Percentiles rank a stretch among this genome's conserved stretches.
Evolutionary conservation across 2,888 invertebrate genomes (phyloP).

Genomic region (Drosophila robusta): DNA sequence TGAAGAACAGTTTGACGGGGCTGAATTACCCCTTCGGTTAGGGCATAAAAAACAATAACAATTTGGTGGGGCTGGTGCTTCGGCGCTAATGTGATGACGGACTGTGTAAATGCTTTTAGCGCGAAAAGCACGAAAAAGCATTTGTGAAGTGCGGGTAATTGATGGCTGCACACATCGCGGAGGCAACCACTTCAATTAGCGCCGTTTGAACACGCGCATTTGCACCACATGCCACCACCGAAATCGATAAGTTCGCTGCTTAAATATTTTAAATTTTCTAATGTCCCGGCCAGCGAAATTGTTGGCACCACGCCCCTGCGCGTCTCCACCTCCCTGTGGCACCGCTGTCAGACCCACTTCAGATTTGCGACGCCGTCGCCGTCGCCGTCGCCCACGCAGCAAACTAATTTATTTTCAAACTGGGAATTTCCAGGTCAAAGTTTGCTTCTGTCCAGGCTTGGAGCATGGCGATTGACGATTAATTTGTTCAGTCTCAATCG

Average conservation of each 20-base stretch:
- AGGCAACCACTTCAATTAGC: slow-evolving; percentile 75
- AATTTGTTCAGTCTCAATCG: slow-evolving; percentile 75
- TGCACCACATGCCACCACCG: slow-evolving; percentile 17
- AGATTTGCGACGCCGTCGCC: slow-evolving; percentile 67
- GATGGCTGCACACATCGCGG: slow-evolving; percentile 57
- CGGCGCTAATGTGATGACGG: slow-evolving; percentile 55
- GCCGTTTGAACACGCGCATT: slow-evolving; percentile 51
- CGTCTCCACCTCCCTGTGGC: background rate
- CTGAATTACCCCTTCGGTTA: slow-evolving; percentile 14
- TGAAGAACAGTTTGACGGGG: slow-evolving; percentile 9
- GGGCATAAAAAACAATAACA: slow-evolving; percentile 54
- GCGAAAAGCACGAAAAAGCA: slow-evolving; percentile 48
- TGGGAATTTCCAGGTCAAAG: slow-evolving; percentile 66
- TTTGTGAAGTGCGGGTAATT: slow-evolving; percentile 67
- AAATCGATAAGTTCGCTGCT: slow-evolving; percentile 67
- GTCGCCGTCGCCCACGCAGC: slow-evolving; percentile 58
- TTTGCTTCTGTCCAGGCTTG: slow-evolving; percentile 13
- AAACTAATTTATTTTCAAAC: slow-evolving; percentile 76
- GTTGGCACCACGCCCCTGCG: slow-evolving; percentile 4
- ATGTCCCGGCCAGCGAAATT: slow-evolving; percentile 24
- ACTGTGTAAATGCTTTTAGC: slow-evolving; percentile 73
- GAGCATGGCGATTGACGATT: slow-evolving; percentile 58
- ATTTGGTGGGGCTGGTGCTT: slow-evolving; percentile 43
- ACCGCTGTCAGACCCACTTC: slow-evolving; percentile 77
- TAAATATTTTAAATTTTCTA: slow-evolving; percentile 65